These are phyloP conservation scores for Paramormyrops kingsleyae DNA, from an alignment of 2,113 vertebrate species.

Conservation along the genomic window DNA sequence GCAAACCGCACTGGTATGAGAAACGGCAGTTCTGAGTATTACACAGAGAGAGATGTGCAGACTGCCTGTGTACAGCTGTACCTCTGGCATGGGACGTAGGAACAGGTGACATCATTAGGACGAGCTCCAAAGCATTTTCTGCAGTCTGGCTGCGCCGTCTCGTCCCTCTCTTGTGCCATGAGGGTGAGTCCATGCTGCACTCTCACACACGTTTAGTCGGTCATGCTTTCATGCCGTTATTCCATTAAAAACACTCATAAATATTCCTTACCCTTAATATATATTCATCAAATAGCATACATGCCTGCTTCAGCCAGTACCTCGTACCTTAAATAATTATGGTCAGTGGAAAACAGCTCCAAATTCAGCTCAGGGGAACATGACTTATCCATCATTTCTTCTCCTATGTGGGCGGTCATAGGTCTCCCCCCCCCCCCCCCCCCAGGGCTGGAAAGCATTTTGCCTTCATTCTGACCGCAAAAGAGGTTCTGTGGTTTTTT, in stretches of 20 bases:
- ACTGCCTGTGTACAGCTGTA: not conserved
- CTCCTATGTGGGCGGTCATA: not conserved
- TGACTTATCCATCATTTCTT: not conserved
- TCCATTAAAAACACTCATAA: not conserved
- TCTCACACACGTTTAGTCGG: not conserved
- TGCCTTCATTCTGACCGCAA: not conserved
- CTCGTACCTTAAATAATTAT: not conserved
- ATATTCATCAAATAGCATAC: not conserved
- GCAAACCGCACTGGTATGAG: not conserved
- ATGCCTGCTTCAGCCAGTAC: not conserved
- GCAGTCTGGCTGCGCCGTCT: not conserved
- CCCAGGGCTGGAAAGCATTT: not conserved
- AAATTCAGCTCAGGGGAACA: not conserved
- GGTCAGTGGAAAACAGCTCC: not conserved
- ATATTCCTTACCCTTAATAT: not conserved
- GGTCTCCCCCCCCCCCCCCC: not conserved
- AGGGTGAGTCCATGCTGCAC: not conserved
- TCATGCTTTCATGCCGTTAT: not conserved
- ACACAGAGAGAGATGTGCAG: not conserved
- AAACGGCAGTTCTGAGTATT: not conserved
- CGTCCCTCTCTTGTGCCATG: not conserved
- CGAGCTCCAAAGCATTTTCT: not conserved
- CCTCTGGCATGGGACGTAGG: not conserved
- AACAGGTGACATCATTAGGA: not conserved
- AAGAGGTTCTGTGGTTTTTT: not conserved